phyloP scores from a whole-genome alignment of 2,797 vertebrate genomes.

The Sebastes wilsoni region DNA sequence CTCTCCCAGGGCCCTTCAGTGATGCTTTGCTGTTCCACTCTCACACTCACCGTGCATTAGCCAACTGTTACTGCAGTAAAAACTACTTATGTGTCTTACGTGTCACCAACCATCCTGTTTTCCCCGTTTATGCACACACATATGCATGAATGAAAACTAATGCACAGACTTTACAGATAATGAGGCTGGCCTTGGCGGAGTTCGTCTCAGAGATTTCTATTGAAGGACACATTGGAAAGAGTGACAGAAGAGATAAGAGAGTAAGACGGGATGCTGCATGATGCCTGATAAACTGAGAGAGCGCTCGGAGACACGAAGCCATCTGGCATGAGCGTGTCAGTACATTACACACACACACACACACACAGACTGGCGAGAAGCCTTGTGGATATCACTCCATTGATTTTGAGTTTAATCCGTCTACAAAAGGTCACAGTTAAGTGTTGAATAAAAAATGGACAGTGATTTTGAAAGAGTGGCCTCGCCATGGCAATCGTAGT shows the following conservation, averaged over 20 bases:
- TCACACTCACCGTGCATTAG: not conserved
- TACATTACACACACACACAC: not conserved
- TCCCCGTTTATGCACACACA: not conserved
- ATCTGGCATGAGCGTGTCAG: conserved; percentile 1
- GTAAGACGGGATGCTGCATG: conserved; percentile 2
- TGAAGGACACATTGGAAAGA: conserved; percentile 8
- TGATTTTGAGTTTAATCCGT: conserved; percentile 47
- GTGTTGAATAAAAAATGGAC: conserved; percentile 39
- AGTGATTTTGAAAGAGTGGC: conserved; percentile 32
- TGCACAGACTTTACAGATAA: not conserved
- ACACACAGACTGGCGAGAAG: conserved; percentile 2
- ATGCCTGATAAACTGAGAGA: conserved; percentile 28
- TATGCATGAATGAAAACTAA: not conserved
- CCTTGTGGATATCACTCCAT: conserved; percentile 29
- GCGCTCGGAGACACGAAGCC: conserved; percentile 21
- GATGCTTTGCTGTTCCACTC: not conserved
- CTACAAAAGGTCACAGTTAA: conserved; percentile 55
- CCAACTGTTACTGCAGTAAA: conserved; percentile 3
- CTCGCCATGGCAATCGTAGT: not conserved
- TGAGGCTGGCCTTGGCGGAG: not conserved
- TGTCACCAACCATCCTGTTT: not conserved
- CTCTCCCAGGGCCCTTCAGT: not conserved
- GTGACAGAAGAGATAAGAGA: conserved; percentile 29
- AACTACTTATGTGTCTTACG: not conserved
- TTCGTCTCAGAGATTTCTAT: conserved; percentile 10